Evolutionary conservation across 2,113 vertebrate species (phyloP).

Genomic region (Tympanuchus pallidicinctus): DNA sequence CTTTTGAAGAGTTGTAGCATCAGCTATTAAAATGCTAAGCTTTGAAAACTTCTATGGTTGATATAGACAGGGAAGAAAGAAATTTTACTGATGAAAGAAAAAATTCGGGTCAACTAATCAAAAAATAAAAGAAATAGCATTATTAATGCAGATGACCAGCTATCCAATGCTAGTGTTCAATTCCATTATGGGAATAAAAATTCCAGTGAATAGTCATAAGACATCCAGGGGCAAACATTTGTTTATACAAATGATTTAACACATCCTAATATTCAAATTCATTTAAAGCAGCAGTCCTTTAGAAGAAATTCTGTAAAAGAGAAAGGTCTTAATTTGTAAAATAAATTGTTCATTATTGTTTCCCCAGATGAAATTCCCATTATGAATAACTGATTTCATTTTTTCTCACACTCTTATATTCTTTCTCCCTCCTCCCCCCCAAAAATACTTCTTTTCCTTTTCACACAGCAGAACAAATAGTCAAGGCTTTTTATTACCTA

Average conservation of each 20-base stretch:
- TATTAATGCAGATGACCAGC: rapidly evolving
- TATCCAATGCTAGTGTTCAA: not conserved
- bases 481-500: slow-evolving; percentile 71
- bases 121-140: not conserved
- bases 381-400: slow-evolving; percentile 59
- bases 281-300: not conserved
- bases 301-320: not conserved
- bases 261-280: not conserved
- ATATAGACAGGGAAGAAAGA: not conserved
- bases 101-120: not conserved
- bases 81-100: not conserved
- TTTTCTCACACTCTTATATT: not conserved
- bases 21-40: not conserved
- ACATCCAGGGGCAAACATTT: not conserved
- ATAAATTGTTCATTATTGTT: slow-evolving; percentile 31
- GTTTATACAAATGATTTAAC: not conserved
- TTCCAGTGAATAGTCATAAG: not conserved
- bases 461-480: slow-evolving; percentile 24
- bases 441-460: slow-evolving; percentile 39
- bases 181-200: not conserved
- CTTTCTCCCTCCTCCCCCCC: not conserved
- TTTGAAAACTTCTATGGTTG: not conserved
- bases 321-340: slow-evolving; percentile 9
- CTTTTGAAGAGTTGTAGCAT: not conserved
- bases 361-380: not conserved